A percentile compares a stretch with the other conserved stretches of the same genome.
Conservation (phyloP, 1,140 invertebrate species). For the Aphis craccivora region DNA sequence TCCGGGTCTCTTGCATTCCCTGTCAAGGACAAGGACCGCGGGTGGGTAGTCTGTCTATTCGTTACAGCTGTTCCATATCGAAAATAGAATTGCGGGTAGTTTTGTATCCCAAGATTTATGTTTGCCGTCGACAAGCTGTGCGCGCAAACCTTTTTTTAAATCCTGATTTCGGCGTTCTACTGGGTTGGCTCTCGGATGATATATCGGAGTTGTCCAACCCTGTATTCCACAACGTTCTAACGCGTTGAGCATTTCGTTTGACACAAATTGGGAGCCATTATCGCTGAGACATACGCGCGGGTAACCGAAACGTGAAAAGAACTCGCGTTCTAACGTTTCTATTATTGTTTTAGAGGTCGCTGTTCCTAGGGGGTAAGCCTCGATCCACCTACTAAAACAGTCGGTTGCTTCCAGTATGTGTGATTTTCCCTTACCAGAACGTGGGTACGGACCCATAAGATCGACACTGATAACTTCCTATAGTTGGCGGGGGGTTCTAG, state of each 20-base stretch:
- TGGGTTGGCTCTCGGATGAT: neutral
- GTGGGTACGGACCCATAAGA: neutral
- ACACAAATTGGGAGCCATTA: neutral
- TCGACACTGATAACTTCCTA: neutral
- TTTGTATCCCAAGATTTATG: too few relatives aligned
- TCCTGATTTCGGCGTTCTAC: neutral
- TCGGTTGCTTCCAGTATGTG: neutral
- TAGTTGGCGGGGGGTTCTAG: neutral
- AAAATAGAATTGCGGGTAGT: too few relatives aligned
- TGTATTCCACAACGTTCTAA: neutral
- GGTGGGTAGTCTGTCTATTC: too few relatives aligned
- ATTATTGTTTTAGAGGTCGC: neutral
- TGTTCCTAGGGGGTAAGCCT: neutral
- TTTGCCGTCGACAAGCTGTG: too few relatives aligned
- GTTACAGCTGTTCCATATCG: too few relatives aligned
- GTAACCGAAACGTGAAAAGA: slow-evolving; percentile 9
- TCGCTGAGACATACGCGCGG: slow-evolving; percentile 11
- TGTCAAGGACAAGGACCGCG: too few relatives aligned
- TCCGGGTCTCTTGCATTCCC: neutral
- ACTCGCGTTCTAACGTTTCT: neutral
- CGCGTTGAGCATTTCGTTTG: neutral
- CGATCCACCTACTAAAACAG: neutral
- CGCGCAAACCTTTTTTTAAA: too few relatives aligned
- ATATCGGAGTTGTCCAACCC: neutral
- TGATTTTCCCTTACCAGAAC: neutral